Percentiles rank a stretch among this genome's conserved stretches.
These are phyloP conservation scores for Laupala kohalensis DNA, from an alignment of 1,140 invertebrate species.

Conservation along the genomic window DNA sequence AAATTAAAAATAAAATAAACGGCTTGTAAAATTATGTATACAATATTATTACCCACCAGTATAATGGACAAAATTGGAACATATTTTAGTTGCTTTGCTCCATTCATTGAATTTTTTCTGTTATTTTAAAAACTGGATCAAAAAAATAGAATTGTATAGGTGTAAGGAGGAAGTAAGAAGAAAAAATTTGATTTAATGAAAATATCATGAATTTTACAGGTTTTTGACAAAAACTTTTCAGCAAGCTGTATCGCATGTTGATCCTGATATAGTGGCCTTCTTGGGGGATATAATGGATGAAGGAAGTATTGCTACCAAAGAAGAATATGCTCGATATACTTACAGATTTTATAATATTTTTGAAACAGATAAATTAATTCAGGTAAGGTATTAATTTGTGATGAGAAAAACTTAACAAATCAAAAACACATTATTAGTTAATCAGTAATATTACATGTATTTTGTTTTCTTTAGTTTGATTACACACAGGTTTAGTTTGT, in stretches of 20 bases:
- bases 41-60: too few species aligned
- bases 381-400: neutral
- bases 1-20: too few species aligned
- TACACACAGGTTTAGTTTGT: too few species aligned
- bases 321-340: conserved; percentile 56
- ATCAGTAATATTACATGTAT: conserved; percentile 6
- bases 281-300: conserved; percentile 88
- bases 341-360: conserved; percentile 58
- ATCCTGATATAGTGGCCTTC: conserved; percentile 77
- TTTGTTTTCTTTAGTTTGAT: conserved; percentile 5
- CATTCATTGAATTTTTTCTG: neutral
- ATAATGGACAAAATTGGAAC: too few species aligned
- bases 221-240: conserved; percentile 69
- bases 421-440: conserved; percentile 7
- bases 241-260: conserved; percentile 50
- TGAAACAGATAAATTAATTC: conserved; percentile 19
- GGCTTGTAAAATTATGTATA: too few species aligned
- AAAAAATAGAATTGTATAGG: neutral
- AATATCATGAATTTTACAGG: conserved; percentile 29
- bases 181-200: neutral
- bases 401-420: conserved; percentile 1
- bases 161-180: neutral
- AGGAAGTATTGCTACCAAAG: conserved; percentile 57
- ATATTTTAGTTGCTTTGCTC: too few species aligned
- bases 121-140: neutral